Percentiles rank a stretch among this genome's conserved stretches.
phyloP scores from a whole-genome alignment of 1,140 invertebrate species.

The Polyergus mexicanus region DNA sequence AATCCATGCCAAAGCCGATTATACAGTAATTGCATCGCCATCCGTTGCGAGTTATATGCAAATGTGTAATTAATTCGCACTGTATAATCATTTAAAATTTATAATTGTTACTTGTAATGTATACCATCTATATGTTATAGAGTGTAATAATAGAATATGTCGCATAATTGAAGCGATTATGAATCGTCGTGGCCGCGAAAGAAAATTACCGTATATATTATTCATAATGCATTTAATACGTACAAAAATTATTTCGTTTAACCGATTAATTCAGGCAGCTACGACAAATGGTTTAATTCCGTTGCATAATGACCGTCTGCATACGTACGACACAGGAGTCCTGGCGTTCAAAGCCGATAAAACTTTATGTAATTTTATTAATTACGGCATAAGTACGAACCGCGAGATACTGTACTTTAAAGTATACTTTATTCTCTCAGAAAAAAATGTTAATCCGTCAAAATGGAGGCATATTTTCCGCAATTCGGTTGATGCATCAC shows the following conservation, averaged over 20 bases:
- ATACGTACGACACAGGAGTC: background rate
- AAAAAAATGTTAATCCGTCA: conserved; percentile 35
- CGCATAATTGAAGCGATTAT: conserved; percentile 52
- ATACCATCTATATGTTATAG: background rate
- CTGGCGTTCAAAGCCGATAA: conserved; percentile 12
- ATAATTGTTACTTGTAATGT: conserved; percentile 39
- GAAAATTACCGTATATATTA: conserved; percentile 54
- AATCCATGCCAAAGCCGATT: conserved; percentile 43
- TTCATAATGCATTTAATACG: conserved; percentile 50
- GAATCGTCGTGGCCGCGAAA: background rate
- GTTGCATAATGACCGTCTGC: conserved; percentile 28
- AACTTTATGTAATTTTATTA: conserved; percentile 54
- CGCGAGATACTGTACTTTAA: too few relatives aligned
- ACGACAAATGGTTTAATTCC: conserved; percentile 40
- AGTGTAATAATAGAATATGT: conserved; percentile 28
- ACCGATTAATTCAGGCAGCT: conserved; percentile 37
- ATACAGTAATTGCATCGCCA: conserved; percentile 30
- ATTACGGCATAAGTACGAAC: conserved; percentile 45
- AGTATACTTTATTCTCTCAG: background rate
- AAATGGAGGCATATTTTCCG: conserved; percentile 22
- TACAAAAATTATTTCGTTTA: conserved; percentile 42
- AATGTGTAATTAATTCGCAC: conserved; percentile 49
- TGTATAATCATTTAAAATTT: conserved; percentile 31
- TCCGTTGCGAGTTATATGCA: conserved; percentile 2
- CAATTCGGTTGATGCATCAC: conserved; percentile 32